Evolutionary conservation across 2,797 vertebrate species (phyloP).

Genomic region (Cossypha niveicapilla): DNA sequence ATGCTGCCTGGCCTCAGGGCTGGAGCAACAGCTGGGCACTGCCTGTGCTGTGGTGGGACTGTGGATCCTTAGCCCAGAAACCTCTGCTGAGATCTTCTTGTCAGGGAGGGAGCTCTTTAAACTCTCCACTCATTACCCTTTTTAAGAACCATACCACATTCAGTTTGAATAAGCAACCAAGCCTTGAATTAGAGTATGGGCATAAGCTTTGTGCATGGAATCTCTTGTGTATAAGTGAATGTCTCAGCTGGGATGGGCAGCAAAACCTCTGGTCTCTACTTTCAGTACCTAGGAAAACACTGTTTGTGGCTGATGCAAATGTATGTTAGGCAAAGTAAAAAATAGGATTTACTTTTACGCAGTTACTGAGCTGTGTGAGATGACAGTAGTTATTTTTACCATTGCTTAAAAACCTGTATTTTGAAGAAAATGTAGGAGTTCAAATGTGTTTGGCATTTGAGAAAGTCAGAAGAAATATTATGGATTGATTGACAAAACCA

Average conservation of each 20-base stretch:
- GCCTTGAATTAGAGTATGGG: rapidly evolving
- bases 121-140: background rate
- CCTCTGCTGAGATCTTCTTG: rapidly evolving
- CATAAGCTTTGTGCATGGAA: background rate
- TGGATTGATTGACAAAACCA: background rate
- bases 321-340: background rate
- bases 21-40: background rate
- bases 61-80: background rate
- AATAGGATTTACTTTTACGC: background rate
- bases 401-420: background rate
- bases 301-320: background rate
- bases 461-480: background rate
- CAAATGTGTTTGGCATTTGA: background rate
- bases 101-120: background rate
- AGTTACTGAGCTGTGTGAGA: background rate
- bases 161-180: background rate
- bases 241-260: background rate
- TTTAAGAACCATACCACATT: background rate
- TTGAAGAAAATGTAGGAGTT: constrained; percentile 17
- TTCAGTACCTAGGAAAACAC: background rate
- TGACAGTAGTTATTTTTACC: constrained; percentile 14
- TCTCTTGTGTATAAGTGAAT: background rate
- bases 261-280: background rate
- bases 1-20: background rate
- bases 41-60: background rate